These are phyloP conservation scores for Dolichallabes microphthalmus DNA, from an alignment of 2,113 vertebrate species.

Conservation along the genomic window DNA sequence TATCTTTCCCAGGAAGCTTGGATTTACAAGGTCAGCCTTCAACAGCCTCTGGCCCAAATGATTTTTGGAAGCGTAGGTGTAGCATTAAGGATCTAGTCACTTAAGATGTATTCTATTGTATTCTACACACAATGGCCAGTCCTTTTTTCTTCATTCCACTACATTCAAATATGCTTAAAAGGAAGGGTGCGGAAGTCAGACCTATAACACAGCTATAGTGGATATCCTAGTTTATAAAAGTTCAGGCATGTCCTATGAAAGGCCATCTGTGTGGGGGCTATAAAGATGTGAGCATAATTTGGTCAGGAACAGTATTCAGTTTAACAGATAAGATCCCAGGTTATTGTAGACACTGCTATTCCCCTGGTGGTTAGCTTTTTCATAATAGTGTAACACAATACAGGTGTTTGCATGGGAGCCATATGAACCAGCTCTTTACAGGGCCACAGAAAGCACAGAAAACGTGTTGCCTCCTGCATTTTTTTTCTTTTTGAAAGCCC, in stretches of 20 bases:
- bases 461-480: not conserved
- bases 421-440: not conserved
- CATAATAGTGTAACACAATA: constrained; percentile 43
- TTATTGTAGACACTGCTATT: constrained; percentile 33
- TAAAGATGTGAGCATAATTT: constrained; percentile 15
- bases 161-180: not conserved
- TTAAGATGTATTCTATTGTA: constrained; percentile 48
- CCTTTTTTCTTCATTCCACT: constrained; percentile 11
- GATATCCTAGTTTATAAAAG: constrained; percentile 18
- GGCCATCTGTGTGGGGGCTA: constrained; percentile 30
- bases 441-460: constrained; percentile 7
- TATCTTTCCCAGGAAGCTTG: constrained; percentile 43
- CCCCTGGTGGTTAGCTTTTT: constrained; percentile 29
- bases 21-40: constrained; percentile 44
- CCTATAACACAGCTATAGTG: not conserved
- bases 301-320: constrained; percentile 13
- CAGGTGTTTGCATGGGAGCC: constrained; percentile 40
- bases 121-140: constrained; percentile 40
- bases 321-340: constrained; percentile 30
- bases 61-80: constrained; percentile 41
- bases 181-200: constrained; percentile 34
- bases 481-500: constrained; percentile 3
- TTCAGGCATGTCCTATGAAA: constrained; percentile 25
- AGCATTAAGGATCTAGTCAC: constrained; percentile 24
- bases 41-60: constrained; percentile 24